Evolutionary conservation across 1,140 invertebrate genomes (phyloP).

Genomic region (Nasonia longicornis): DNA sequence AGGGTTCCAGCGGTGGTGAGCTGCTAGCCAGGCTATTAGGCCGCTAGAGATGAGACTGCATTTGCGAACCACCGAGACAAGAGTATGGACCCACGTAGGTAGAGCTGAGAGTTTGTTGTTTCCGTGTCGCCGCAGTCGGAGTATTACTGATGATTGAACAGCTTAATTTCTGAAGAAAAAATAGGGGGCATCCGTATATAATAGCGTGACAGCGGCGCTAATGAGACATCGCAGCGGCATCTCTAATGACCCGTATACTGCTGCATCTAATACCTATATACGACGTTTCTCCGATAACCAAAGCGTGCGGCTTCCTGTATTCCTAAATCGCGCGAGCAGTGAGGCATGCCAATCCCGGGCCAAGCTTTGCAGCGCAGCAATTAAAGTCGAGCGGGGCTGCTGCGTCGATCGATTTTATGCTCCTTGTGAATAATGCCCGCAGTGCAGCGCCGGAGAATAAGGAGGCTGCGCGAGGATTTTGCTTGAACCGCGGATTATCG

Average conservation of each 20-base stretch:
- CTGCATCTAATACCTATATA: neutral
- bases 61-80: neutral
- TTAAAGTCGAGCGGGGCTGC: constrained; percentile 2
- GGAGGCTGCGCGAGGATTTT: too few relatives aligned
- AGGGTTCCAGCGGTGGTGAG: neutral
- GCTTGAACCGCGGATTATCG: neutral
- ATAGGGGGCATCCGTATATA: neutral
- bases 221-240: constrained; percentile 19
- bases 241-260: constrained; percentile 13
- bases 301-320: neutral
- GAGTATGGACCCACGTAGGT: neutral
- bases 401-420: neutral
- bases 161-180: too few relatives aligned
- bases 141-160: too few relatives aligned
- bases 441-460: neutral
- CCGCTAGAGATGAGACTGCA: neutral
- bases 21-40: constrained; percentile 9
- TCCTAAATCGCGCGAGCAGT: constrained; percentile 17
- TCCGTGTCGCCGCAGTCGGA: too few relatives aligned
- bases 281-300: constrained; percentile 32
- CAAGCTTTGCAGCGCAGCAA: neutral
- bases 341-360: constrained; percentile 22
- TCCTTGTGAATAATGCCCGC: neutral
- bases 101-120: too few relatives aligned
- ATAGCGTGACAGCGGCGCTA: neutral